Evolutionary conservation across 2,113 vertebrate species (phyloP), one percentile per base, ranked within the genome.

Genomic region (Bufo gargarizans): DNA sequence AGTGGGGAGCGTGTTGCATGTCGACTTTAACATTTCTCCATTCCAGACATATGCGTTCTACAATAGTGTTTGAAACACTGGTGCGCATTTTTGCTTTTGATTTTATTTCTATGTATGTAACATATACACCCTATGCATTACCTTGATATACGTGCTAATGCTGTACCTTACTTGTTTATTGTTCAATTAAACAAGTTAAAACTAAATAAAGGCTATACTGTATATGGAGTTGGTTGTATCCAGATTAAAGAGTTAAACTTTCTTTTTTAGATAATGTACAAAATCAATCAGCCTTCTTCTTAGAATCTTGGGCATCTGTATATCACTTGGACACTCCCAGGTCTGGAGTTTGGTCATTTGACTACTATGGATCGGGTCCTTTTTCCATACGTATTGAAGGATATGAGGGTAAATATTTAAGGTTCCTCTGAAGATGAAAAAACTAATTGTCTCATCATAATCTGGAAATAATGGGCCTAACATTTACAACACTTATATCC

Each of bases 331-430:
- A 85, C 47, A 20, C 16, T 61, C 71, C 84, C 19, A 61, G 4
- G 1, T 4, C 43, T 76, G 84, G 84, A 47, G 4, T 6, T n/a
- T 85, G 84, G 84, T 20, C 8, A 61, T 13, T 85, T 6, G 14
- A 77, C 47, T 4, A 61, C 10, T 6, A 14, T 76, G 9, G 55
- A 43, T 6, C 3, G 5, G 12, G n/a, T 13, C n/a, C 67, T 45
- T 19, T 20, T 85, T 85, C 84, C 6, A n/a, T 85, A 20, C 69
- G 84, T 61, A 56, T 85, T 85, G 49, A 56, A 72, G 84, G 84
- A 59, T 76, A 45, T 47, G 61, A 19, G n/a, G 71, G 84, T 85
- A 85, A 43, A 13, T 71, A 13, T 43, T 5, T 43, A 1, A 74
- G 14, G 9, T 47, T 74, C 33, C 6, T 47, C 33, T 45, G 7